These are phyloP conservation scores for Podocnemis expansa DNA, from an alignment of 2,113 vertebrate genomes.

Conservation along the genomic window DNA sequence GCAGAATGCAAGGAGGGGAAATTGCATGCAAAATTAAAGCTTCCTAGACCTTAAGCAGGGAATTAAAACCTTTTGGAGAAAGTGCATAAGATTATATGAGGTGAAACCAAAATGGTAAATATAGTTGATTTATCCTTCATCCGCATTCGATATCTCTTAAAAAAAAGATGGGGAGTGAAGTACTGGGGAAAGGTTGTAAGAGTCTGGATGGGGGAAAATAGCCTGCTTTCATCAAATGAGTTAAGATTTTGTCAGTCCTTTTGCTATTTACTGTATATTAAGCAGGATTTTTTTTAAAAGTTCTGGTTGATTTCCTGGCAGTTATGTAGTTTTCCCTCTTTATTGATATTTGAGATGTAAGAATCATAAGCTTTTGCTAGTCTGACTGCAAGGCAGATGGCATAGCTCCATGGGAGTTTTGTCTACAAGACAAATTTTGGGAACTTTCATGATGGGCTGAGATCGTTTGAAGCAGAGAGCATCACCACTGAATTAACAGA, in stretches of 20 bases:
- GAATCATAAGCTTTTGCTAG: not conserved
- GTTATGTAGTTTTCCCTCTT: not conserved
- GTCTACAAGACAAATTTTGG: not conserved
- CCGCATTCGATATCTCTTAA: rapidly evolving
- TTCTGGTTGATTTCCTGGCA: not conserved
- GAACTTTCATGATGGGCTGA: not conserved
- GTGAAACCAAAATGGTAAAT: no score
- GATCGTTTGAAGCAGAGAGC: no score
- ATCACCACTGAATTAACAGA: no score
- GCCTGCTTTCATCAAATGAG: not conserved
- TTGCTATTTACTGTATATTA: not conserved
- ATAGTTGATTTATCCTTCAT: no score
- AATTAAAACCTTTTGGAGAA: no score
- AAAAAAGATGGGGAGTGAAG: not conserved
- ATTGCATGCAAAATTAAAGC: no score
- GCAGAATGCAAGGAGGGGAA: no score
- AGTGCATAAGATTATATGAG: no score
- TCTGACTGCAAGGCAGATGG: not conserved
- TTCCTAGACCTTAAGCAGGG: no score
- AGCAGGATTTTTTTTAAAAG: not conserved
- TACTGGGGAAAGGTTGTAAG: not conserved
- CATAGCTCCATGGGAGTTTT: not conserved
- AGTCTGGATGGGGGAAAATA: not conserved
- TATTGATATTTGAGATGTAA: not conserved
- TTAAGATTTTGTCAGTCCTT: not conserved